Evolutionary conservation across 2,888 invertebrate genomes (phyloP).

Genomic region (Sepioteuthis lessoniana): DNA sequence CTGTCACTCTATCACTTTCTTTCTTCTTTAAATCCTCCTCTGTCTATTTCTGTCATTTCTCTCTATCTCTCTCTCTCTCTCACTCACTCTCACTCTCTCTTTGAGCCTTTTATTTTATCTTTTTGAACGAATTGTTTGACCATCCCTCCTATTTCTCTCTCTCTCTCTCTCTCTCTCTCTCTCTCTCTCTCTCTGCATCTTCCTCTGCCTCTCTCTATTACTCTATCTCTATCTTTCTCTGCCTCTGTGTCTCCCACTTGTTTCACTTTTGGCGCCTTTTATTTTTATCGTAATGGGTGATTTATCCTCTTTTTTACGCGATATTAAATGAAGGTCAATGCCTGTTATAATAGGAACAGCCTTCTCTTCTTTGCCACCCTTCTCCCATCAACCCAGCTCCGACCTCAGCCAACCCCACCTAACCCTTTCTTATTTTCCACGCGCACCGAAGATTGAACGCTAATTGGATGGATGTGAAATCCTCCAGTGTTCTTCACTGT

Average conservation of each 20-base stretch:
- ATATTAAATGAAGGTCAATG: not conserved
- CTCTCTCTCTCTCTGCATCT: not conserved
- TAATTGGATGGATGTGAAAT: too few species aligned
- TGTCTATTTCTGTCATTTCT: not conserved
- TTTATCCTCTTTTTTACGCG: not conserved
- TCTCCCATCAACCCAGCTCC: too few species aligned
- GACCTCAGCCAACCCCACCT: not conserved
- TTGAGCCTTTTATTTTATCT: too few species aligned
- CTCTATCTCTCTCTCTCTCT: too few species aligned
- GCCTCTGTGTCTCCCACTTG: not conserved
- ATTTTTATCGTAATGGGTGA: not conserved
- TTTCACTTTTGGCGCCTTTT: not conserved
- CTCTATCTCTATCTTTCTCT: not conserved
- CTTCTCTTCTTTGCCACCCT: too few species aligned
- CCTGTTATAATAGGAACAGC: too few species aligned
- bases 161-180: not conserved
- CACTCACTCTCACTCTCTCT: too few species aligned
- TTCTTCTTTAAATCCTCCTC: too few species aligned
- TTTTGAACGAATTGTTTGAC: too few species aligned
- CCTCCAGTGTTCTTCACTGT: too few species aligned
- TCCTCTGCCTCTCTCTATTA: not conserved
- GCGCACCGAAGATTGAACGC: too few species aligned
- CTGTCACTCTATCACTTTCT: too few species aligned
- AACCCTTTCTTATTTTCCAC: not conserved
- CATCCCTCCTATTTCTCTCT: not conserved